Base-by-base conservation (phyloP, 2,797 vertebrate genomes). In the Gallinago solitaria region DNA sequence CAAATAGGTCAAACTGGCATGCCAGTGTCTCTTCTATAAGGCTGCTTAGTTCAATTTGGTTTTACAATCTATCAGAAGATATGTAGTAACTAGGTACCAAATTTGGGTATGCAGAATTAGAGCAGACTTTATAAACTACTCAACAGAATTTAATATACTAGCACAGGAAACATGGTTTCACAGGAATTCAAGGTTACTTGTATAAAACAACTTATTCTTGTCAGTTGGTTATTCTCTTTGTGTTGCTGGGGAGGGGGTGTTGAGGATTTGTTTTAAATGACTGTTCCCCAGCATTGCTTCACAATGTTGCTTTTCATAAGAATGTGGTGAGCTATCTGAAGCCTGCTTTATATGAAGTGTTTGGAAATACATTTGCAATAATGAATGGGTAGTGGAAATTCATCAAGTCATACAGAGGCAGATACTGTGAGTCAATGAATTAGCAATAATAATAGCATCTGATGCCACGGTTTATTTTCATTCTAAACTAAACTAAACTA, bases 391-490 rank as follows among this genome's bases (percentile, higher is more conserved):
- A 60, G 89, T 94, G 91, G 94, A 97, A 98, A 97, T 93, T 95
- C 96, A 96, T 96, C 96, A 96, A 93, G 94, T 93, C 74, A 84
- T 85, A 97, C 94, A 96, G 96, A 94, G 95, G 96, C 87, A 95
- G 87, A 94, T 95, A 96, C 91, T 87, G 93, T 50, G 71, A 85
- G 83, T 79, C 69, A 94, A 95, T 90, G 94, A 96, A 98, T 95
- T 95, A 95, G 95, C 95, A 98, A 93, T 79, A 96, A 97, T 93
- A 96, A 95, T 78, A 97, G 89, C 96, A 93, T 92, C 57, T 60
- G 73, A 95, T 87, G 45, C 83, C 2, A 3, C 1, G 12, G 56
- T 74, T 95, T 97, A 94, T 97, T 98, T 97, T 97, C 86, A 94
- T 92, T 97, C 95, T 94, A 81, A 96, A 97, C 94, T 78, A 94